Evolutionary conservation across 2,797 vertebrate genomes (phyloP).

Genomic region (Gallinago nigripennis): DNA sequence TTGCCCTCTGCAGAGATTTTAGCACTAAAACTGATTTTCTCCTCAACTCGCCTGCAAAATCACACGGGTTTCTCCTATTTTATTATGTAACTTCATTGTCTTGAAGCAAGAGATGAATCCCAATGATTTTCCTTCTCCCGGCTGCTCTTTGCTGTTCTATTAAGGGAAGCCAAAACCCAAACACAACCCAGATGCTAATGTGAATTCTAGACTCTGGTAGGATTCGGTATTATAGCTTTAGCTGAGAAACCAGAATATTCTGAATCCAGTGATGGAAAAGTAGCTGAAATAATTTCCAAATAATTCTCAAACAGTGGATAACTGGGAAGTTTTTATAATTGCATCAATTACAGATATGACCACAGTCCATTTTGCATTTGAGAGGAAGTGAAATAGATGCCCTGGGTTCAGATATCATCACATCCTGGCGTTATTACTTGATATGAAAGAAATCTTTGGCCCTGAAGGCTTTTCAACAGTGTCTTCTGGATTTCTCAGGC

Average conservation of each 20-base stretch:
- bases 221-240: not conserved
- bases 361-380: not conserved
- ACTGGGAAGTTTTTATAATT: not conserved
- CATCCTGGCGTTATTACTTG: not conserved
- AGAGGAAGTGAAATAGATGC: not conserved
- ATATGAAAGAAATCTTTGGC: not conserved
- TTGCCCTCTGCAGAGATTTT: not conserved
- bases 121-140: not conserved
- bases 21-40: not conserved
- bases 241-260: constrained; percentile 4
- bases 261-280: not conserved
- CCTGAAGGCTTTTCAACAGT: not conserved
- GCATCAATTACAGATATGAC: not conserved
- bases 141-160: not conserved
- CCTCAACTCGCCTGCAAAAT: not conserved
- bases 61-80: not conserved
- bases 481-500: not conserved
- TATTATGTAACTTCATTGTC: not conserved
- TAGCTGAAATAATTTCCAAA: not conserved
- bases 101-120: not conserved
- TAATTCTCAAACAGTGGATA: not conserved
- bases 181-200: not conserved
- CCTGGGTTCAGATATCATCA: not conserved
- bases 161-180: constrained; percentile 9
- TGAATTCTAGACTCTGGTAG: not conserved